Base-by-base conservation (phyloP, 92 coral and sea anemone genomes). In the Epizoanthus stellaris region DNA sequence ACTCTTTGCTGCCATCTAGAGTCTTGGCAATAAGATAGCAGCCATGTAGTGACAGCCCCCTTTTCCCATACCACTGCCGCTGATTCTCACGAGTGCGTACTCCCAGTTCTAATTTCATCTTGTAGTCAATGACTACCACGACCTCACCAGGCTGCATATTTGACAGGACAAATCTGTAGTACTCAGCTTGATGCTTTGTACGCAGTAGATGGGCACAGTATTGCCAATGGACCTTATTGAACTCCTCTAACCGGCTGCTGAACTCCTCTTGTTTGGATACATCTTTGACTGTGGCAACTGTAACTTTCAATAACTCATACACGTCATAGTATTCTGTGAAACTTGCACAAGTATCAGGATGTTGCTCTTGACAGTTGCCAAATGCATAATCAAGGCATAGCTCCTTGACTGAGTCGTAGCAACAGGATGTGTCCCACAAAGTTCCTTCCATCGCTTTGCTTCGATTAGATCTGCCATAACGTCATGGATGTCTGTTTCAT, bases 61-160 rank as follows among this genome's bases (percentile, higher is more conserved):
- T 58, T 34, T 86, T 86, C 30, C 89, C 89, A 56, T 77, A 86
- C 89, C 89, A 86, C 77, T 86, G 84, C 21, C 89, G 54, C 21
- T 86, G 89, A 30, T 59, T 77, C 66, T 86, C 89, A 34, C 89
- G 70, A 40, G 79, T 45, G 17, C 72, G 53, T 3, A 76, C 89
- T 20, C 89, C 85, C 70, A 86, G 25, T 20, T 86, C 89, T 57
- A 86, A 43, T 30, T 86, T 86, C 71, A 70, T 86, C 60, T 58
- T 86, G 70, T 86, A 86, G 73, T 86, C 89, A 0, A 86, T 60
- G 20, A 86, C 80, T 34, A 77, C 60, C 5, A 86, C 45, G 15
- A 80, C 84, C 73, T 86, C 79, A n/a, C 85, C 89, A 4, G 80
- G 85, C 73, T 77, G 70, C 21, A 86, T 59, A 39, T 86, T 77